Evolutionary conservation across 1,140 invertebrate genomes (phyloP).

Genomic region (Eurosta solidaginis): DNA sequence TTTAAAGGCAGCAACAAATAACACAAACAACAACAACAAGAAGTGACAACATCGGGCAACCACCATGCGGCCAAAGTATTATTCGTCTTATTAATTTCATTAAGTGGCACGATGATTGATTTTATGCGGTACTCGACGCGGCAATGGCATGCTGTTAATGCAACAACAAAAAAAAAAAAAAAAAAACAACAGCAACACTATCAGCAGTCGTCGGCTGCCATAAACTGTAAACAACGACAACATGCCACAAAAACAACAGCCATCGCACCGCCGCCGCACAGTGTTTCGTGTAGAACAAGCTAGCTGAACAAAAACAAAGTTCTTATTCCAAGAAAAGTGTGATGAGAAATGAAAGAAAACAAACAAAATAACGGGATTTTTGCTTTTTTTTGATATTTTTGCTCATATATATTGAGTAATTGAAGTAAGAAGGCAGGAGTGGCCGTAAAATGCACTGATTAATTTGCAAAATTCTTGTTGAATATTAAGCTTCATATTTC

Average conservation of each 20-base stretch:
- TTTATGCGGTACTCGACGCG: conserved; percentile 24
- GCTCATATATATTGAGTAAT: no score
- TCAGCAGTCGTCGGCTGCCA: not conserved
- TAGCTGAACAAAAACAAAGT: no score
- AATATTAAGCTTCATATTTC: no score
- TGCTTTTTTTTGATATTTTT: no score
- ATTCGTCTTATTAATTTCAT: conserved; percentile 29
- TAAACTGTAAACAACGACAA: not conserved
- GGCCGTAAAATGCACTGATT: no score
- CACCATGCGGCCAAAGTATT: conserved; percentile 3
- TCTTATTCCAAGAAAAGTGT: no score
- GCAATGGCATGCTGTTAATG: conserved; percentile 11
- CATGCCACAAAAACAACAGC: not conserved
- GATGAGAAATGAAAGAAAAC: no score
- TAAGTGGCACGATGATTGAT: conserved; percentile 27
- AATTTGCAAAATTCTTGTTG: no score
- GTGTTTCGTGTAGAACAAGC: no score
- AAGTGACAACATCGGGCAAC: no score
- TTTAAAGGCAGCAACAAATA: not conserved
- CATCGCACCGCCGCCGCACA: not conserved
- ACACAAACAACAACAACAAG: not conserved
- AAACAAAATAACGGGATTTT: no score
- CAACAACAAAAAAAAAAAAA: not conserved
- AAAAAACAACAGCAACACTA: not conserved
- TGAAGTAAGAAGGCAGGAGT: no score